A percentile compares a stretch with the other conserved stretches of the same genome.
Conservation (phyloP, 2,797 vertebrate species). For the Darevskia mixta region DNA sequence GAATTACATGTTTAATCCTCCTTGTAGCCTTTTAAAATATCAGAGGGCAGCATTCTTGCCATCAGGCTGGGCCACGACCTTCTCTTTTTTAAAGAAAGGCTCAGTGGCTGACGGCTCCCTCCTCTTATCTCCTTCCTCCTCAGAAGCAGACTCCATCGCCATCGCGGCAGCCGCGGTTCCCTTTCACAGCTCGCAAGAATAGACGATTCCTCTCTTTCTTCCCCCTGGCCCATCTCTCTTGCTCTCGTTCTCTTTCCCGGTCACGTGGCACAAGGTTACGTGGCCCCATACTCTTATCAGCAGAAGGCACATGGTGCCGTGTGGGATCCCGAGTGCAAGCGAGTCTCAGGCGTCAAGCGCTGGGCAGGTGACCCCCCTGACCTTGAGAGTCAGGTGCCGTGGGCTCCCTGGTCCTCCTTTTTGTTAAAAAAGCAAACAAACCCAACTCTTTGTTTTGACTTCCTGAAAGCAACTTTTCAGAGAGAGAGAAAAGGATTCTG, state of each 20-base stretch:
- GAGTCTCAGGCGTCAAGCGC: constrained; percentile 75
- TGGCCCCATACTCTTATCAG: constrained; percentile 88
- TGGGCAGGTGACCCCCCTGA: constrained; percentile 74
- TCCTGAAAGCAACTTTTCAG: constrained; percentile 73
- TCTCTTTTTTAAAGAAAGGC: constrained; percentile 19
- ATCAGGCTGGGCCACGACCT: constrained; percentile 62
- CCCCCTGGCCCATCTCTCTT: constrained; percentile 16
- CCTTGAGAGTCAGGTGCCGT: constrained; percentile 74
- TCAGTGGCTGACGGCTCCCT: constrained; percentile 74
- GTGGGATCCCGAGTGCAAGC: constrained; percentile 81
- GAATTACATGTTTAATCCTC: constrained; percentile 51
- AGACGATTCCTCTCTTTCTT: constrained; percentile 35
- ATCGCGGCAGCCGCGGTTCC: constrained; percentile 52
- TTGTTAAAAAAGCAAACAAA: too few species aligned
- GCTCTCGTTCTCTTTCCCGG: constrained; percentile 79
- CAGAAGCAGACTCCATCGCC: constrained; percentile 74
- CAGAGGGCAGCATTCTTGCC: constrained; percentile 68
- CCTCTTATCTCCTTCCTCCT: constrained; percentile 78
- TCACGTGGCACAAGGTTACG: constrained; percentile 81
- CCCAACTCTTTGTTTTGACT: constrained; percentile 58
- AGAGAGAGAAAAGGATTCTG: constrained; percentile 68
- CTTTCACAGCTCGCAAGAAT: constrained; percentile 66
- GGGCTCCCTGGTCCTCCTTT: not conserved
- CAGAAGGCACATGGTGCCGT: constrained; percentile 78
- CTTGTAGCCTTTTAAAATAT: constrained; percentile 57